A percentile compares a stretch with the other conserved stretches of the same genome.
Conservation (phyloP, 2,113 vertebrate species). For the Alaudala cheleensis region DNA sequence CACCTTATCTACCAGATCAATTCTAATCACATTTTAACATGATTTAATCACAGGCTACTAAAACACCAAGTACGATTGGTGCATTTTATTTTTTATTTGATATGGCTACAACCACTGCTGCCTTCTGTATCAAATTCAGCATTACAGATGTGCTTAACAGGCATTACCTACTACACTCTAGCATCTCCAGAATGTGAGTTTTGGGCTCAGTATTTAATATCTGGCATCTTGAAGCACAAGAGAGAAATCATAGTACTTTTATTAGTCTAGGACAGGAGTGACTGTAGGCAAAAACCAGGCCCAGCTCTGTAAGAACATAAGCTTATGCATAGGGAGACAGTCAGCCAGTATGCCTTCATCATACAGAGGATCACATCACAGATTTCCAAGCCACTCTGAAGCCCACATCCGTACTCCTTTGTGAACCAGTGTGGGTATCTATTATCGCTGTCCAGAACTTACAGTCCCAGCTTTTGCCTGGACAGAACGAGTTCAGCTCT, state of each 20-base stretch:
- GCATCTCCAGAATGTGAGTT: rapidly evolving
- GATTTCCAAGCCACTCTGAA: not conserved
- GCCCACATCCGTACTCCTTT: not conserved
- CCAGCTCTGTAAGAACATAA: not conserved
- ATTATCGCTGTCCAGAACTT: not conserved
- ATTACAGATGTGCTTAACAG: not conserved
- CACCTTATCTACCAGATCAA: not conserved
- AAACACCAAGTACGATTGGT: not conserved
- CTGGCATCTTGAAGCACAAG: not conserved
- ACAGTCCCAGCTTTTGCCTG: not conserved
- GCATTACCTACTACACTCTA: not conserved
- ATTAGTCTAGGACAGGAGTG: not conserved
- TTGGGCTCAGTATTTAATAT: not conserved
- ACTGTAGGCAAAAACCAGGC: not conserved
- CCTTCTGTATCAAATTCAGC: not conserved
- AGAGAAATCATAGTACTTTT: not conserved
- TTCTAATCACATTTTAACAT: not conserved
- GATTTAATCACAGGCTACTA: not conserved
- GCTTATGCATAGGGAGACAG: not conserved
- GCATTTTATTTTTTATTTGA: not conserved
- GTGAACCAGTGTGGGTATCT: not conserved
- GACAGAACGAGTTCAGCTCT: not conserved
- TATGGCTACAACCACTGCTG: not conserved
- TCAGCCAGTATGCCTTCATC: not conserved
- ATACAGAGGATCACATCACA: not conserved